phyloP scores from a whole-genome alignment of 2,797 vertebrate species.

The Tympanoctomys barrerae region DNA sequence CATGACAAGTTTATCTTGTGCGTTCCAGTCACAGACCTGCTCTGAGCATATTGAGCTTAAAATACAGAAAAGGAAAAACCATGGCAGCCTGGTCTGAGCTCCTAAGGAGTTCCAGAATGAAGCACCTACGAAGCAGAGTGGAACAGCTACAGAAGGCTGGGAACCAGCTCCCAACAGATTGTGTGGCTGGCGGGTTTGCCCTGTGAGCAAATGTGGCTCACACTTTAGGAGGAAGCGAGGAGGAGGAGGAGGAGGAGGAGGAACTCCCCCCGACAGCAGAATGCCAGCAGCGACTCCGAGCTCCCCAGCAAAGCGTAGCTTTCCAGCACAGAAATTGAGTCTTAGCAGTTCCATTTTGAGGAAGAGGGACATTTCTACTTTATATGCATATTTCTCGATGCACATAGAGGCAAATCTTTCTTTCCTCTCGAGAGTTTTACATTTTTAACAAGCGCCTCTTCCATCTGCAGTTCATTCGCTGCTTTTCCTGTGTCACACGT shows the following conservation, averaged over 20 bases:
- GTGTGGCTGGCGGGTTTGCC: neutral
- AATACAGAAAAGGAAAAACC: neutral
- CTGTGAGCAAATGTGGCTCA: neutral
- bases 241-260: neutral
- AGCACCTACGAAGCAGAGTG: neutral
- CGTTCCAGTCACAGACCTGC: neutral
- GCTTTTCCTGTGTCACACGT: neutral
- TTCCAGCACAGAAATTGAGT: conserved; percentile 13
- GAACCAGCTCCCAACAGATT: neutral
- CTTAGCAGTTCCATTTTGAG: neutral
- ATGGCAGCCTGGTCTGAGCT: neutral
- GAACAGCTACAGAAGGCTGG: neutral
- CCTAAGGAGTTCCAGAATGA: neutral
- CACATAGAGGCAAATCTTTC: neutral
- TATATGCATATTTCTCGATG: neutral
- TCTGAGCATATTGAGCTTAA: neutral
- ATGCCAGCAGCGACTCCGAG: neutral
- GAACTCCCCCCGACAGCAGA: neutral
- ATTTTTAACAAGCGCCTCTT: conserved; percentile 54
- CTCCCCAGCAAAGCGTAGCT: neutral
- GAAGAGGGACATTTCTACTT: conserved; percentile 7
- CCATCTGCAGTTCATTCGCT: neutral
- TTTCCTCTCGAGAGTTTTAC: conserved; percentile 33
- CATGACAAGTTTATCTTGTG: neutral
- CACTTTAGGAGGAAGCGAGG: neutral